Conservation (phyloP, 2,113 vertebrate species). For the Oxygymnocypris stewartii region DNA sequence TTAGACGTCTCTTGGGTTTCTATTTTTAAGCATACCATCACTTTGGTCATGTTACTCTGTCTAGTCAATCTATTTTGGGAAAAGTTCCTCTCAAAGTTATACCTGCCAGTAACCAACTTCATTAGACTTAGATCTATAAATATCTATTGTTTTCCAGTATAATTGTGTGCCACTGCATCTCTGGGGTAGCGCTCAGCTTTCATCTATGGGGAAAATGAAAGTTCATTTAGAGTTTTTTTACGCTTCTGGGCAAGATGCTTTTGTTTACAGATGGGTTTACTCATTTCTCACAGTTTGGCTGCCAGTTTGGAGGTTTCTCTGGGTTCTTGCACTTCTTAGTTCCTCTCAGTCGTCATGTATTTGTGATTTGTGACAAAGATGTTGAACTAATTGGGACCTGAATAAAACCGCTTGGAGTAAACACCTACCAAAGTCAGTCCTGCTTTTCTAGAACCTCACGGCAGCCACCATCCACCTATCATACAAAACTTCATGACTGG, state of each 20-base stretch:
- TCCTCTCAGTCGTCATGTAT: not conserved
- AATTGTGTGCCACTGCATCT: not conserved
- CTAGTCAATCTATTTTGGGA: not conserved
- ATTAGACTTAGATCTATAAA: not conserved
- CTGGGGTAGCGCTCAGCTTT: not conserved
- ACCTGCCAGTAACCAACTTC: conserved; percentile 14
- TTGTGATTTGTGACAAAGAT: not conserved
- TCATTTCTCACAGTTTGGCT: conserved; percentile 9
- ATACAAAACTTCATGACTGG: not conserved
- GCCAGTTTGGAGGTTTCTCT: not conserved
- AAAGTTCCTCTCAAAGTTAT: not conserved
- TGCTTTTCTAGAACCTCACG: not conserved
- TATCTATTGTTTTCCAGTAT: not conserved
- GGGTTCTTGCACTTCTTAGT: not conserved
- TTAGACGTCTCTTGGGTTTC: conserved; percentile 11
- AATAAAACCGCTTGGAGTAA: not conserved
- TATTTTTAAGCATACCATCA: not conserved
- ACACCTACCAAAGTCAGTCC: conserved; percentile 7
- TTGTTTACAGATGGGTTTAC: not conserved
- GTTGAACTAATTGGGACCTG: not conserved
- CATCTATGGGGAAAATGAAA: not conserved
- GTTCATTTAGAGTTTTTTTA: not conserved
- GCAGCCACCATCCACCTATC: conserved; percentile 5
- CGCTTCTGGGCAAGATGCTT: not conserved
- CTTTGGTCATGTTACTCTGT: not conserved